Evolutionary conservation across 1,140 invertebrate genomes (phyloP), one percentile per base, ranked within the genome.

Genomic region (Meloidogyne hapla): DNA sequence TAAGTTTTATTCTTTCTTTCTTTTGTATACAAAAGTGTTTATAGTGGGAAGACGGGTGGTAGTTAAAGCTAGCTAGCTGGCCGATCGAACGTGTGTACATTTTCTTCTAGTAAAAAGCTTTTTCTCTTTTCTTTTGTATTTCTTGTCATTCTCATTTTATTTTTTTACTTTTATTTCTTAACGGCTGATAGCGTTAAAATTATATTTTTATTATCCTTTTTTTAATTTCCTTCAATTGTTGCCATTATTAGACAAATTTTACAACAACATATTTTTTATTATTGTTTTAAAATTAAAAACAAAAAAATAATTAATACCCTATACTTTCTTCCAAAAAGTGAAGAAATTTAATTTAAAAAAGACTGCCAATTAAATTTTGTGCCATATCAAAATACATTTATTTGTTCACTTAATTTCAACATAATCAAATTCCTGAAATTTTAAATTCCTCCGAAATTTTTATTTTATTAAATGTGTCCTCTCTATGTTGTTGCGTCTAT

Each of bases 401-500:
- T 6, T 33, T 33, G 9, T 33, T 33, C 28, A 33, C 0, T 33
- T 33, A 33, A 6, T 33, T 33, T 33, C 1, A 4, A 4, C 33
- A n/a, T n/a, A n/a, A n/a, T n/a, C n/a, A n/a, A n/a, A n/a, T n/a
- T n/a, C n/a, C n/a, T n/a, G n/a, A n/a, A n/a, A n/a, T n/a, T 33
- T 33, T 33, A 33, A 33, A 33, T 33, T 33, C n/a, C n/a, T n/a
- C n/a, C n/a, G 1, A 33, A 33, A 66, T n/a, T n/a, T 18, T 13
- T 13, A 13, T 15, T 28, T 66, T 33, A 48, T 40, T 63, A 10
- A 1, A 73, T 73, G 71, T 73, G 71, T 21, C 71, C 71, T 21
- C 40, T 73, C 12, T 73, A 73, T 64, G 71, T 73, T 28, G 71
- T 73, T 13, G 56, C 42, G 15, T 33, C 28, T 8, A 67, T 42